phyloP scores from a whole-genome alignment of 2,113 vertebrate genomes.

The Taurulus bubalis region DNA sequence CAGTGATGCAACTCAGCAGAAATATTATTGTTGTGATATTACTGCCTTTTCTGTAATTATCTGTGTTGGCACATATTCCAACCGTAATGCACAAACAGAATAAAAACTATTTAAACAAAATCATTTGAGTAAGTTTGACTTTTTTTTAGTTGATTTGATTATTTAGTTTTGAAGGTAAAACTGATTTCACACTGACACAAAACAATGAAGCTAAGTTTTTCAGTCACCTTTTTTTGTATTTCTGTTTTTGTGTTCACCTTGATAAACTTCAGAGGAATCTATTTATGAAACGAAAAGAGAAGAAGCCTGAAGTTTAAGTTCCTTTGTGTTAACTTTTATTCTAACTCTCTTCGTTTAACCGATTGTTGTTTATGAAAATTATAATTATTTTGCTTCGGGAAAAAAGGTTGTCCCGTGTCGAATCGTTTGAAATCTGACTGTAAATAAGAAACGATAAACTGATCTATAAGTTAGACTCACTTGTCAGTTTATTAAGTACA shows the following conservation, averaged over 20 bases:
- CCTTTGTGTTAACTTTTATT: background rate
- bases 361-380: background rate
- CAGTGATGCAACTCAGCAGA: constrained; percentile 44
- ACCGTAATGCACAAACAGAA: constrained; percentile 54
- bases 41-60: constrained; percentile 53
- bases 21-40: constrained; percentile 30
- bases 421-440: background rate
- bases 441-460: background rate
- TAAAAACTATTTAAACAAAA: constrained; percentile 50
- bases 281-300: too few relatives aligned
- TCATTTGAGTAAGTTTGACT: background rate
- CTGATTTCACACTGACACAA: too few relatives aligned
- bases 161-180: constrained; percentile 27
- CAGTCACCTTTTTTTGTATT: background rate
- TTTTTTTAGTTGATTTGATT: background rate
- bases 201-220: background rate
- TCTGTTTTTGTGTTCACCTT: background rate
- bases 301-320: background rate
- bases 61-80: constrained; percentile 65
- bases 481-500: too few relatives aligned
- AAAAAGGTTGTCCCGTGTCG: background rate
- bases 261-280: too few relatives aligned
- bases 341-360: background rate
- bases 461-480: background rate
- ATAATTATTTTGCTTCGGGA: background rate